Conservation (phyloP, 2,797 vertebrate genomes). For the Sphenopsis melanotis region DNA sequence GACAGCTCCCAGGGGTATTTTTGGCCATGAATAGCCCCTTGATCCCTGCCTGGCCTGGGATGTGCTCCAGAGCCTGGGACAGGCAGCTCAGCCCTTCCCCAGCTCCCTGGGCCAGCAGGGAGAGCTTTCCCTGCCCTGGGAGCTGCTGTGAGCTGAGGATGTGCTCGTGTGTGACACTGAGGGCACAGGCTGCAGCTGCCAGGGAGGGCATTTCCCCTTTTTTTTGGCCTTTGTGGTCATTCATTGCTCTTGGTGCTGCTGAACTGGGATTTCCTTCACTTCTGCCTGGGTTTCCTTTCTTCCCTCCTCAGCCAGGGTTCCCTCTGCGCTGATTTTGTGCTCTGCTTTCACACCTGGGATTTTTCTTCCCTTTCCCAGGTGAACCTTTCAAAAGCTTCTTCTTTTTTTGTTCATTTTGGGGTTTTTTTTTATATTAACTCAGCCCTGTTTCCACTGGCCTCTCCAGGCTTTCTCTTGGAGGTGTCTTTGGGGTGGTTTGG, state of each 20-base stretch:
- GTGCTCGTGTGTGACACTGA: accelerated
- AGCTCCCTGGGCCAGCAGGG: accelerated
- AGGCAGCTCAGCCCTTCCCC: not conserved
- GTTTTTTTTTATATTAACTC: accelerated
- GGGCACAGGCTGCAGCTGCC: not conserved
- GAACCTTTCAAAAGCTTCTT: not conserved
- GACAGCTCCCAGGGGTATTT: not conserved
- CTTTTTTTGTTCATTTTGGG: not conserved
- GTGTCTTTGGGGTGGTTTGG: not conserved
- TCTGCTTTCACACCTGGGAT: not conserved
- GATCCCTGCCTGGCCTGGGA: not conserved
- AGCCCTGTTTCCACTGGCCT: not conserved
- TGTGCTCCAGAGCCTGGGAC: not conserved
- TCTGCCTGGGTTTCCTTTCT: not conserved
- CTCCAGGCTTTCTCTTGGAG: not conserved
- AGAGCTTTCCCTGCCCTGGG: accelerated
- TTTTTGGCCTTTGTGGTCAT: not conserved
- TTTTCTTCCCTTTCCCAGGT: not conserved
- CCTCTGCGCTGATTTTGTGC: not conserved
- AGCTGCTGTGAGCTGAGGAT: not conserved
- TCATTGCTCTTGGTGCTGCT: not conserved
- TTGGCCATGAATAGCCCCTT: not conserved
- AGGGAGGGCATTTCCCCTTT: not conserved
- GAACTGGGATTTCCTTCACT: not conserved
- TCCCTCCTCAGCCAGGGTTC: not conserved